phyloP scores from a whole-genome alignment of 2,113 vertebrate species.

The Rhodinocichla rosea region DNA sequence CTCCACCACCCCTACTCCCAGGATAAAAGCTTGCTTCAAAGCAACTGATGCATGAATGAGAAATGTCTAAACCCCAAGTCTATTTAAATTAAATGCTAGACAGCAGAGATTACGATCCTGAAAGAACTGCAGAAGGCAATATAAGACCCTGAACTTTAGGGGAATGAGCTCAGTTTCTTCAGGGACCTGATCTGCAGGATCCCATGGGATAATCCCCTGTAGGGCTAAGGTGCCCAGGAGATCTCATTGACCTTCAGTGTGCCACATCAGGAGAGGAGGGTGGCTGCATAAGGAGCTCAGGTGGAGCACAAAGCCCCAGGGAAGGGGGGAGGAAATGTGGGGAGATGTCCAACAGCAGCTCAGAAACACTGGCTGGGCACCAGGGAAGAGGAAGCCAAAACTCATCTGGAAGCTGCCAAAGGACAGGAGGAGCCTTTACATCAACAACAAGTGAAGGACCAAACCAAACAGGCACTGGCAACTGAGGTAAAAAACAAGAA shows the following conservation, averaged over 20 bases:
- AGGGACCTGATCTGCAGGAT: not conserved
- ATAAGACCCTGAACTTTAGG: not conserved
- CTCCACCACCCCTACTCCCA: not conserved
- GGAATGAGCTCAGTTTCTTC: not conserved
- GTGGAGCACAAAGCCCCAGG: not conserved
- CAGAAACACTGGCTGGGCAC: not conserved
- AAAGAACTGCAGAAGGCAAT: not conserved
- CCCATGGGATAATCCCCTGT: not conserved
- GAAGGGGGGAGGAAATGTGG: accelerated
- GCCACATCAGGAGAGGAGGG: not conserved
- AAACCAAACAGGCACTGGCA: not conserved
- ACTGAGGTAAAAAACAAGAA: not conserved
- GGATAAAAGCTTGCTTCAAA: not conserved
- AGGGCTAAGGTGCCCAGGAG: not conserved
- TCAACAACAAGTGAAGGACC: not conserved
- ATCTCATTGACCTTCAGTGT: accelerated
- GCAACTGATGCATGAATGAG: not conserved
- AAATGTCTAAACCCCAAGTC: not conserved
- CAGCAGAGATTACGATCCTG: not conserved
- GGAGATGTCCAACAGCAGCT: not conserved
- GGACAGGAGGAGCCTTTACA: not conserved
- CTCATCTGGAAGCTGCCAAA: not conserved
- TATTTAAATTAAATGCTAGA: not conserved
- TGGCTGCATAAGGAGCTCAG: not conserved
- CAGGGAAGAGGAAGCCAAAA: not conserved